Percentiles rank a stretch among this genome's conserved stretches.
Conservation (phyloP, 2,888 invertebrate species). For the Pyrrhosoma nymphula region DNA sequence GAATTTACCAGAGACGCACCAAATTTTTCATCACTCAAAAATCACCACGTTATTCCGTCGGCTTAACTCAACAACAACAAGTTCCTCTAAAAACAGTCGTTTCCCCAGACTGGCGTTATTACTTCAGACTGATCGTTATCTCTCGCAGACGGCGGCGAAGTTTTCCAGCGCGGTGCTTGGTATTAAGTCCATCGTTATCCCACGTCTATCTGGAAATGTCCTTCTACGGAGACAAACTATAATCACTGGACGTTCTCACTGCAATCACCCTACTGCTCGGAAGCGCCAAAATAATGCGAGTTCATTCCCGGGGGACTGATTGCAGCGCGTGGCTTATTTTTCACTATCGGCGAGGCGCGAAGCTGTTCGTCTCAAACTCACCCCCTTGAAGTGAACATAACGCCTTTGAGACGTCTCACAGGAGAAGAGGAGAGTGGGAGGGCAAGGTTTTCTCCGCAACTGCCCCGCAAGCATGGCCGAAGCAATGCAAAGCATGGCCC, state of each 20-base stretch:
- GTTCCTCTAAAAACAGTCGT: background rate
- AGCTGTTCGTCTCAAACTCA: background rate
- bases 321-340: background rate
- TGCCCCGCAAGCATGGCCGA: background rate
- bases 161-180: background rate
- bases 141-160: conserved; percentile 2
- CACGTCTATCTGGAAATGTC: background rate
- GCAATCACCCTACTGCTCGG: background rate
- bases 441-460: background rate
- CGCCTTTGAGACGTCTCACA: background rate
- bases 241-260: background rate
- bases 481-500: background rate
- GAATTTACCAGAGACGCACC: too few relatives aligned
- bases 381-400: background rate
- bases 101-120: background rate
- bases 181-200: conserved; percentile 20
- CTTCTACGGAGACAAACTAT: background rate
- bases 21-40: background rate
- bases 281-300: background rate
- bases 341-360: background rate
- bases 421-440: background rate
- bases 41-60: background rate
- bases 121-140: background rate
- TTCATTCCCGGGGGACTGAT: background rate
- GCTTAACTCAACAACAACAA: background rate